Evolutionary conservation across 2,797 vertebrate species (phyloP).

Genomic region (Rhabdomys pumilio): DNA sequence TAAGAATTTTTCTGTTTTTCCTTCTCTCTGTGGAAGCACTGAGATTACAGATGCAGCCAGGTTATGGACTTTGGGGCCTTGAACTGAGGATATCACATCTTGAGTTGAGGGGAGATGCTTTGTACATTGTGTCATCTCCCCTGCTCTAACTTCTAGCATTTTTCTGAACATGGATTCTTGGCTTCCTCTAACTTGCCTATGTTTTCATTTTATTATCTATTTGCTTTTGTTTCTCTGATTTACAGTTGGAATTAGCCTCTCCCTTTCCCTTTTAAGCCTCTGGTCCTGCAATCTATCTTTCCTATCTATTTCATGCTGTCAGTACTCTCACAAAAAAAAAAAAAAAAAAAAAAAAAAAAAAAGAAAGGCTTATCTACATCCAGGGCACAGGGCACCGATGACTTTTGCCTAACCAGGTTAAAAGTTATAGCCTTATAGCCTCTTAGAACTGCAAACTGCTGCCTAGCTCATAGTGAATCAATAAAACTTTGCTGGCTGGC

Average conservation of each 20-base stretch:
- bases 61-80: neutral
- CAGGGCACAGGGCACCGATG: neutral
- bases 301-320: neutral
- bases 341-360: too few relatives aligned
- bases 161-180: neutral
- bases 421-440: neutral
- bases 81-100: neutral
- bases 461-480: neutral
- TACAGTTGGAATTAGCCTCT: neutral
- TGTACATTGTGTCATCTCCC: neutral
- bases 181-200: neutral
- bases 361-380: neutral
- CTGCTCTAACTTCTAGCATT: neutral
- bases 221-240: constrained; percentile 2
- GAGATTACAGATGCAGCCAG: neutral
- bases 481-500: neutral
- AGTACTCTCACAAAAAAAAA: neutral
- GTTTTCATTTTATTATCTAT: neutral
- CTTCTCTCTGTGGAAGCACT: neutral
- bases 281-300: neutral
- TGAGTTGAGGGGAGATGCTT: neutral
- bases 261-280: neutral
- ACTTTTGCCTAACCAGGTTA: neutral
- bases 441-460: constrained; percentile 18
- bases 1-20: neutral